Base-by-base conservation (phyloP, 2,888 invertebrate species). In the Fabriciana adippe region DNA sequence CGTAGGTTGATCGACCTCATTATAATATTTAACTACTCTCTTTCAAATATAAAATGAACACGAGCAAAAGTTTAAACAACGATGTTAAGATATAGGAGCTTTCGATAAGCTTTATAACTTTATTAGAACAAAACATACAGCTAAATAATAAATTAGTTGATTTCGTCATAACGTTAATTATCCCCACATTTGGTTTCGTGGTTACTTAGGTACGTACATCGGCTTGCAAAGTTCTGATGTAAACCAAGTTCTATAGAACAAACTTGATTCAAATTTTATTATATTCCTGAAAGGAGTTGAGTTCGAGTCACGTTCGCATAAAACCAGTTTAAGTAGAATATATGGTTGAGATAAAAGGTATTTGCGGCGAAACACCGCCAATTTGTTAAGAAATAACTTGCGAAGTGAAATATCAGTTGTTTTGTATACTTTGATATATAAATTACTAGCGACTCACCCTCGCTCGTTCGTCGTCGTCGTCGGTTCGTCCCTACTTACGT, bases 211-310 rank as follows among this genome's bases (percentile, higher is more conserved):
- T 61, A 60, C n/a, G 54, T 47, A 56, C 57, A 59, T 68, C 45
- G 56, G 61, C 47, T 61, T 51, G 21, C 45, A 31, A 71, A 72
- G 66, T 72, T 71, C 48, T 64, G 62, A 64, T 66, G 66, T 68
- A 54, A 64, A 70, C 64, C 64, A 63, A 68, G 62, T 70, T 68
- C 50, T 63, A 68, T 60, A 55, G 65, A 59, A 67, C 64, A 66
- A 71, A 71, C 66, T 68, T 70, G 68, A 73, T 70, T 67, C 66
- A 70, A 59, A 70, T 70, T 73, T 73, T 72, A 72, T 73, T 73
- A 70, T 68, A 65, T 65, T 65, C 64, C 56, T 61, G 26, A 64
- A 64, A 69, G 64, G 62, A 63, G 56, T 50, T 62, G 56, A 69
- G 64, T 69, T 64, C 45, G 21, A 71, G 66, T 71, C 66, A 71